These are phyloP conservation scores for Hydriomena furcata DNA, from an alignment of 2,888 invertebrate species.

Conservation along the genomic window DNA sequence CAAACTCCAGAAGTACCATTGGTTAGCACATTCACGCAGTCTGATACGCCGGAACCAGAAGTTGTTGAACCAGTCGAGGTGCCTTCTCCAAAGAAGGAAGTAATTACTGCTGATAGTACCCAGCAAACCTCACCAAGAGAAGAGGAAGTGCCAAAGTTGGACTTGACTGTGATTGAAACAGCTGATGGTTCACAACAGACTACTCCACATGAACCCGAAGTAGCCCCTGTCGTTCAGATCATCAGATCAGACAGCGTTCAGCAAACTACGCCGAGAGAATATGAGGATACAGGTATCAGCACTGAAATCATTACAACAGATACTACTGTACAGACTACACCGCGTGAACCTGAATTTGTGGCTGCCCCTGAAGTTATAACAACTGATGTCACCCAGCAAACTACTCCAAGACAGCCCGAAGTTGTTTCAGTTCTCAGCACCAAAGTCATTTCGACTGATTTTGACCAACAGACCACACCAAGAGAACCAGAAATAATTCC, in stretches of 20 bases:
- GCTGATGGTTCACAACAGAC: constrained; percentile 58
- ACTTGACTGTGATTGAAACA: constrained; percentile 40
- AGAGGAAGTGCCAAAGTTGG: constrained; percentile 41
- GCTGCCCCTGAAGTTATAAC: constrained; percentile 13
- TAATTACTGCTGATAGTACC: constrained; percentile 49
- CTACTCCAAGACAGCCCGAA: constrained; percentile 23
- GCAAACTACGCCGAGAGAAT: constrained; percentile 21
- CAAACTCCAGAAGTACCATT: constrained; percentile 68
- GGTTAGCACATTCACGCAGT: constrained; percentile 70
- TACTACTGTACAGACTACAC: constrained; percentile 34
- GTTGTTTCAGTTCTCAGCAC: constrained; percentile 4
- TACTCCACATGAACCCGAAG: constrained; percentile 44
- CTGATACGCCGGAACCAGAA: constrained; percentile 58
- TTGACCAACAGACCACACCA: constrained; percentile 45
- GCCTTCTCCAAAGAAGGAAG: constrained; percentile 36
- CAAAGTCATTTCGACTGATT: constrained; percentile 13
- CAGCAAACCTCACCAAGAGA: constrained; percentile 54
- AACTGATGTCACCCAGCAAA: constrained; percentile 29
- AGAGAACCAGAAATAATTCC: constrained; percentile 18
- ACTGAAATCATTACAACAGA: constrained; percentile 35
- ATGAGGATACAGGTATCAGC: constrained; percentile 17
- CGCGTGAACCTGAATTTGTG: constrained; percentile 14
- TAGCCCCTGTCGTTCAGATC: constrained; percentile 17
- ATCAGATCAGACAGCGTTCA: constrained; percentile 33
- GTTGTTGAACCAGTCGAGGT: constrained; percentile 20